Conservation (phyloP, 2,888 invertebrate genomes). For the Drosophila nr. perissopoda region DNA sequence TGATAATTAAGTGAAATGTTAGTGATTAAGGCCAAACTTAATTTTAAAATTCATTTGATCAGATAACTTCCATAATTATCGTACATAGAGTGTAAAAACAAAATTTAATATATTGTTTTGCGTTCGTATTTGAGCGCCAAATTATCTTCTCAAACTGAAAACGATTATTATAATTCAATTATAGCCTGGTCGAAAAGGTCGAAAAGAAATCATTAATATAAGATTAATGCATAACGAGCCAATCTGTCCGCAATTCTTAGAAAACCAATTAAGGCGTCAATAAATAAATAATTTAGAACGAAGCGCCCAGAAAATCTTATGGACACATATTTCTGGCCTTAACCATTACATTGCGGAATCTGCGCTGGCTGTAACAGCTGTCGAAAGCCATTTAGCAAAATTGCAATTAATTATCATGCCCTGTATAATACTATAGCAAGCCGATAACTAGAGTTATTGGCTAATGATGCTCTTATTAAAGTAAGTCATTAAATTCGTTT, state of each 20-base stretch:
- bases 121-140: neutral
- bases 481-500: neutral
- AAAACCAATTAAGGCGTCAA: conserved; percentile 11
- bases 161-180: neutral
- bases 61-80: neutral
- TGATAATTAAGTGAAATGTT: neutral
- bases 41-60: neutral
- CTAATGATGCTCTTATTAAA: conserved; percentile 1
- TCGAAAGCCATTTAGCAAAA: conserved; percentile 7
- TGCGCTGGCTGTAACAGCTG: conserved; percentile 1
- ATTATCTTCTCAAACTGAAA: neutral
- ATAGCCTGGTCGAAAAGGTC: neutral
- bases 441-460: neutral
- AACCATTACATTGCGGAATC: conserved; percentile 4
- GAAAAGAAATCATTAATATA: neutral
- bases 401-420: conserved; percentile 10
- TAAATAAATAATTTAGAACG: conserved; percentile 10
- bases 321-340: conserved; percentile 6
- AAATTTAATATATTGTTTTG: neutral
- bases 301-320: neutral
- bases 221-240: conserved; percentile 4
- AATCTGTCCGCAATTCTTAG: conserved; percentile 1
- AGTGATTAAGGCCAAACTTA: neutral
- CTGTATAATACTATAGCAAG: neutral
- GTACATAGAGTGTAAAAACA: neutral